These are phyloP conservation scores for Ceuthmochares aereus DNA, from an alignment of 2,113 vertebrate species.

Conservation along the genomic window DNA sequence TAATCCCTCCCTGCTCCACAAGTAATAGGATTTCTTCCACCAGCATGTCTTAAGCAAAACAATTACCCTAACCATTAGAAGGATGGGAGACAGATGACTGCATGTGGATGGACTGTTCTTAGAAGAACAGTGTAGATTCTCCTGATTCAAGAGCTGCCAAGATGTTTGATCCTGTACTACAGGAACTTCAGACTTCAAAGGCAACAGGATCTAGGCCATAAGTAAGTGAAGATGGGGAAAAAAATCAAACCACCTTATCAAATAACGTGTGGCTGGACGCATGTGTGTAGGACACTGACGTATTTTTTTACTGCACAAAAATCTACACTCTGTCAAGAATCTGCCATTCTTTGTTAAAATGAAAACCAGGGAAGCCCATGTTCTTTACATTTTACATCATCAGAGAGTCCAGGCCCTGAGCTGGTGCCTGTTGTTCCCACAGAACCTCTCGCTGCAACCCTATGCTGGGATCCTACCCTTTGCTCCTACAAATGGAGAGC, in stretches of 20 bases:
- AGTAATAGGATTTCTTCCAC: neutral
- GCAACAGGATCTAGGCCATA: neutral
- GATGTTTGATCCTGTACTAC: neutral
- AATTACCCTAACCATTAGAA: neutral
- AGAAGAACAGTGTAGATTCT: neutral
- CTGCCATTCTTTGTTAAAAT: neutral
- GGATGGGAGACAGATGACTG: neutral
- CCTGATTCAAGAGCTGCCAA: neutral
- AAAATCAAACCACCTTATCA: neutral
- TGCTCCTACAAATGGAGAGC: neutral
- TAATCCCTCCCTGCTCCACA: neutral
- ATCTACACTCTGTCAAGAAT: neutral
- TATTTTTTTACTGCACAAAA: neutral
- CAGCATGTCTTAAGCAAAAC: neutral
- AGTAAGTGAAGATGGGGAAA: neutral
- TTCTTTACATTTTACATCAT: neutral
- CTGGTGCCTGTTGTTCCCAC: neutral
- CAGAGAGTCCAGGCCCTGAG: neutral
- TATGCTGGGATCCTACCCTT: neutral
- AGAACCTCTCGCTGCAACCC: fast-evolving
- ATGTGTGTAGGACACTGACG: neutral
- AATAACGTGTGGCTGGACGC: neutral
- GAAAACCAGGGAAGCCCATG: neutral
- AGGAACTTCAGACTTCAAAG: conserved; percentile 23
- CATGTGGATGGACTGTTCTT: neutral